Percentiles rank a stretch among this genome's conserved stretches.
Evolutionary conservation across 2,888 invertebrate genomes (phyloP).

Genomic region (Imbricaverruca yamaguchii): DNA sequence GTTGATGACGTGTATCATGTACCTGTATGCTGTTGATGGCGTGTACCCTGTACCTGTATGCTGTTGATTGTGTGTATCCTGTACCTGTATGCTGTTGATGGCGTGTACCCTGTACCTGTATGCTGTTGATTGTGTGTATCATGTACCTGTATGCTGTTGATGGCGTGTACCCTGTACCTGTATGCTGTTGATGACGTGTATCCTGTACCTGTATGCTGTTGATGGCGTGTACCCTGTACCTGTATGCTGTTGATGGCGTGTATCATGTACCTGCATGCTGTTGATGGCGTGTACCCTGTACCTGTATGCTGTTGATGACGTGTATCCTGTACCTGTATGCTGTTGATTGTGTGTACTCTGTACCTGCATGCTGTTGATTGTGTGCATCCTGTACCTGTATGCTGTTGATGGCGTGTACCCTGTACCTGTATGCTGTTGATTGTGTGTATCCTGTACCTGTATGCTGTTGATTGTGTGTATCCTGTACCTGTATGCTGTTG

Average conservation of each 20-base stretch:
- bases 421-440: background rate
- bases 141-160: background rate
- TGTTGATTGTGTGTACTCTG: background rate
- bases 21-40: background rate
- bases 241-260: background rate
- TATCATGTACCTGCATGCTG: no score
- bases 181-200: background rate
- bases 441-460: no score
- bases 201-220: background rate
- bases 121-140: background rate
- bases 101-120: no score
- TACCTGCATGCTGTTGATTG: background rate
- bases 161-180: no score
- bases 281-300: background rate
- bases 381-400: no score
- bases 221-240: no score
- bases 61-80: no score
- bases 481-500: background rate
- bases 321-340: no score
- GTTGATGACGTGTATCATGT: background rate
- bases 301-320: background rate
- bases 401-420: background rate
- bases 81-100: background rate
- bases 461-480: background rate
- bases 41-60: no score